Evolutionary conservation across 2,888 invertebrate genomes (phyloP).

Genomic region (Pammene aurita): DNA sequence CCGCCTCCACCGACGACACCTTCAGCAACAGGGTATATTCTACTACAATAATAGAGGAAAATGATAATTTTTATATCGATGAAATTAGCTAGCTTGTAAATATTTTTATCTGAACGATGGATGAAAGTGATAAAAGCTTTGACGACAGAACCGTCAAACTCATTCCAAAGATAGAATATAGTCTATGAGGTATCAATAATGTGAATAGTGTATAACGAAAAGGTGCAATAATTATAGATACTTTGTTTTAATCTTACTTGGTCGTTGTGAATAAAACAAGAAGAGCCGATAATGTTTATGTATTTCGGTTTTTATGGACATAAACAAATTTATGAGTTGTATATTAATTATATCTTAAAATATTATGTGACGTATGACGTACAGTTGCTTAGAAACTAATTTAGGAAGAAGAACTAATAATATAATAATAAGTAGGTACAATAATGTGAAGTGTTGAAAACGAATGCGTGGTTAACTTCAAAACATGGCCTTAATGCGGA

Average conservation of each 20-base stretch:
- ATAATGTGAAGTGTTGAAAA: conserved; percentile 44
- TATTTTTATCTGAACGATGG: conserved; percentile 53
- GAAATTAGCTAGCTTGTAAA: conserved; percentile 61
- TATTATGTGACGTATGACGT: conserved; percentile 34
- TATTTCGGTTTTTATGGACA: conserved; percentile 48
- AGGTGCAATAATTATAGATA: conserved; percentile 57
- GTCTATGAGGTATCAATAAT: conserved; percentile 56
- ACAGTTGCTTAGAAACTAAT: conserved; percentile 37
- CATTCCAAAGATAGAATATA: conserved; percentile 74
- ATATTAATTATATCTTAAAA: conserved; percentile 32
- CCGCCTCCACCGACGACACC: conserved; percentile 63
- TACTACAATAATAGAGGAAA: conserved; percentile 68
- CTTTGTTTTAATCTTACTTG: conserved; percentile 34
- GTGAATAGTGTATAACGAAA: conserved; percentile 57
- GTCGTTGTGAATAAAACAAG: conserved; percentile 32
- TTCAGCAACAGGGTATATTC: conserved; percentile 78
- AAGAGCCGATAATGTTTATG: conserved; percentile 46
- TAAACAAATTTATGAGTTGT: conserved; percentile 48
- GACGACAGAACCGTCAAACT: conserved; percentile 58
- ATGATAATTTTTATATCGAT: conserved; percentile 62
- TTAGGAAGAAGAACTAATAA: too few relatives aligned
- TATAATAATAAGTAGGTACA: conserved; percentile 35
- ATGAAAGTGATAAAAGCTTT: conserved; percentile 63
- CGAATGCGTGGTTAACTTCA: conserved; percentile 51
- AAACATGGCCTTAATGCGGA: conserved; percentile 75